phyloP scores from a whole-genome alignment of 2,113 vertebrate species.

The Cynocephalus volans region DNA sequence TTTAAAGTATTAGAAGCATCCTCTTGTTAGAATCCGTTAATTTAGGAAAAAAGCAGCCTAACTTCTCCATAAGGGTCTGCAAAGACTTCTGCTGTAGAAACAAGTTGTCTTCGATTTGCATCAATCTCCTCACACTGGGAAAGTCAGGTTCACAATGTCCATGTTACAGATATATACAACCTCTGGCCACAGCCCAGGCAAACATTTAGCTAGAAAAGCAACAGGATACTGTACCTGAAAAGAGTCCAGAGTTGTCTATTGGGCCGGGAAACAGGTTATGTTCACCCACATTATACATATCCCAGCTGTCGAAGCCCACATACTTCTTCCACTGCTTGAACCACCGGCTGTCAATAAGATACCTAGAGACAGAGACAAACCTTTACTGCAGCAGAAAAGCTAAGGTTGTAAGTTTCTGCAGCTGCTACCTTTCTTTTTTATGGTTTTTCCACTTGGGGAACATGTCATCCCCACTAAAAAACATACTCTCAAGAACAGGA shows the following conservation, averaged over 20 bases:
- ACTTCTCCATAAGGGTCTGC: not conserved
- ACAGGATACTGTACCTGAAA: constrained; percentile 91
- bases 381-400: not conserved
- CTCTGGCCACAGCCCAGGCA: not conserved
- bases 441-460: not conserved
- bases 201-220: constrained; percentile 9
- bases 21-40: not conserved
- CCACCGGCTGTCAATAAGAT: constrained; percentile 96
- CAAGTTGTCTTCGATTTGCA: not conserved
- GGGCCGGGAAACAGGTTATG: constrained; percentile 95
- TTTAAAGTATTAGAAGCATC: not conserved
- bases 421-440: not conserved
- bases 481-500: not conserved
- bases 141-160: not conserved
- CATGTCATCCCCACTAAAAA: not conserved
- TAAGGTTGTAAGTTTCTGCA: not conserved
- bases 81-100: not conserved
- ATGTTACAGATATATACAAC: not conserved
- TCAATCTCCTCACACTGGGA: not conserved
- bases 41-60: not conserved
- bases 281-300: constrained; percentile 95
- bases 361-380: constrained; percentile 87
- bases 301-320: constrained; percentile 98
- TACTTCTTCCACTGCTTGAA: constrained; percentile 99
- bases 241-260: constrained; percentile 97